Conservation (phyloP, 1,140 invertebrate species). For the Macrosteles quadrilineatus region DNA sequence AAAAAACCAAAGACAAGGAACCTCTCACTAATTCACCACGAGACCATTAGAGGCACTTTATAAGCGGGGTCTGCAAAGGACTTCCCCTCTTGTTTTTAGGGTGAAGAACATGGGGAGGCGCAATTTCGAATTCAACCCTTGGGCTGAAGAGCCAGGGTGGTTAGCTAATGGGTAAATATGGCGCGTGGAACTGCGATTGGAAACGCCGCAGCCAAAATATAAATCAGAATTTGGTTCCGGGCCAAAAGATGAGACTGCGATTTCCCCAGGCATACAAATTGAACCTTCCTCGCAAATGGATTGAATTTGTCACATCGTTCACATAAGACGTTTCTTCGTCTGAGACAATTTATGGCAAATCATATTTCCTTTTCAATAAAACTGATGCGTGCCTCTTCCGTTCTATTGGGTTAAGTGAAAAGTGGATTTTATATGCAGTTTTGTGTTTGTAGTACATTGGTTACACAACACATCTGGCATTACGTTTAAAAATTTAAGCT, state of each 20-base stretch:
- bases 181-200: constrained; percentile 18
- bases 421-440: too few species aligned
- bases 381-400: too few species aligned
- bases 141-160: constrained; percentile 7
- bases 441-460: too few species aligned
- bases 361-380: too few species aligned
- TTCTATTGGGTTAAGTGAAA: too few species aligned
- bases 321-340: too few species aligned
- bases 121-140: constrained; percentile 3
- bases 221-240: constrained; percentile 22
- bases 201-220: constrained; percentile 15
- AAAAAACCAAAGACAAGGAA: constrained; percentile 4
- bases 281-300: constrained; percentile 10
- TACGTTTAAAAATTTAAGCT: too few species aligned
- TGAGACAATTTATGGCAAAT: too few species aligned
- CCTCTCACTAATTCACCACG: constrained; percentile 23
- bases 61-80: constrained; percentile 16
- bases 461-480: too few species aligned
- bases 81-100: constrained; percentile 18
- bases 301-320: too few species aligned
- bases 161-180: constrained; percentile 27
- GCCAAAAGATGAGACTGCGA: constrained; percentile 11
- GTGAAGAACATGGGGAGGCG: neutral
- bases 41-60: constrained; percentile 19
- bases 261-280: constrained; percentile 4